phyloP scores from a whole-genome alignment of 2,113 vertebrate species.

The Amphiprion percula region DNA sequence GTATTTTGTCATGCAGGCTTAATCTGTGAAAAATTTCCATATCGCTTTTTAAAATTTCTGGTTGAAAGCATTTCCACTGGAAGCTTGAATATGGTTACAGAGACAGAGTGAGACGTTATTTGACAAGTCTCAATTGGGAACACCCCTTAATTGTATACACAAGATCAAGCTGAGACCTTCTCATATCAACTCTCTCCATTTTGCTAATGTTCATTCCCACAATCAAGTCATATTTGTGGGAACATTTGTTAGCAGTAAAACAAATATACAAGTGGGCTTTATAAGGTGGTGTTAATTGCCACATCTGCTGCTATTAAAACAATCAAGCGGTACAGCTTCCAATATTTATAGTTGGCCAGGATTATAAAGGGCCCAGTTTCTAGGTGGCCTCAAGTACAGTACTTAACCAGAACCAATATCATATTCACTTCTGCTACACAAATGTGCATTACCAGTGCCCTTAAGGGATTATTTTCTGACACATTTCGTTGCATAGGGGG shows the following conservation, averaged over 20 bases:
- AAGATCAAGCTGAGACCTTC: slow-evolving; percentile 75
- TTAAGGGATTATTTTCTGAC: slow-evolving; percentile 77
- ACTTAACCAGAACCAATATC: slow-evolving; percentile 80
- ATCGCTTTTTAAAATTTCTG: slow-evolving; percentile 36
- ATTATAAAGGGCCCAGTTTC: slow-evolving; percentile 79
- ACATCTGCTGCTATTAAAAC: slow-evolving; percentile 89
- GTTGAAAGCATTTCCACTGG: slow-evolving; percentile 53
- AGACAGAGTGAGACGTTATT: slow-evolving; percentile 78
- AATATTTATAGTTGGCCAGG: slow-evolving; percentile 84
- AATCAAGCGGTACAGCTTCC: slow-evolving; percentile 81
- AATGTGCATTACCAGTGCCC: slow-evolving; percentile 80
- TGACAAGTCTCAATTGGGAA: slow-evolving; percentile 81
- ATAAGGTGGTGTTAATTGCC: slow-evolving; percentile 88
- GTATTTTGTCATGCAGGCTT: slow-evolving; percentile 21
- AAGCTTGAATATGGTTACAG: slow-evolving; percentile 58
- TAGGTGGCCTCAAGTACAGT: slow-evolving; percentile 81
- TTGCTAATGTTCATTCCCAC: slow-evolving; percentile 83
- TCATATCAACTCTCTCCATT: slow-evolving; percentile 78
- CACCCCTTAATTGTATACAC: slow-evolving; percentile 83
- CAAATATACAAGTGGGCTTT: slow-evolving; percentile 85
- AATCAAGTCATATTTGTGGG: slow-evolving; percentile 86
- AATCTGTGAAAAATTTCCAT: slow-evolving; percentile 56
- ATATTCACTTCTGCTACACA: slow-evolving; percentile 79
- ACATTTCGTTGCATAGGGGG: slow-evolving; percentile 63
- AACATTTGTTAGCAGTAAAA: slow-evolving; percentile 88